These are phyloP conservation scores for Drosophila tropicalis DNA, from an alignment of 1,140 invertebrate species.

Conservation along the genomic window DNA sequence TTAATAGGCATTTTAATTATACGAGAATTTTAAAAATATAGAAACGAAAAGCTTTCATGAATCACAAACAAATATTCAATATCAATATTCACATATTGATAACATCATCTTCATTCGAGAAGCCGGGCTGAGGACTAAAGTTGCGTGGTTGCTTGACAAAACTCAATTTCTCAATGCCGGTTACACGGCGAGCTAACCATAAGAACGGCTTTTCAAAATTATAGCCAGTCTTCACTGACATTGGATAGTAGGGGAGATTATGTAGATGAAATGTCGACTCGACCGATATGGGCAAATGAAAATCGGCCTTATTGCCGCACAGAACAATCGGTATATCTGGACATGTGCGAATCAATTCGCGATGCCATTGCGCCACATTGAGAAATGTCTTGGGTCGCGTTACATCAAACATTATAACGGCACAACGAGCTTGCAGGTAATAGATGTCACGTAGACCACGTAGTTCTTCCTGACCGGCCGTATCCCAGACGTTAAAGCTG, in stretches of 20 bases:
- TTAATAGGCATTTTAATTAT: no score
- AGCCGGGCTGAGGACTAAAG: no score
- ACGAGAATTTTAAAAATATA: not conserved
- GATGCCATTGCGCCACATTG: conserved; percentile 97
- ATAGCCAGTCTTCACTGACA: conserved; percentile 99
- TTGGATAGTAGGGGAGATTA: conserved; percentile 71
- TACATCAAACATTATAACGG: conserved; percentile 99
- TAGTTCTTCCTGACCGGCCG: conserved; percentile 98
- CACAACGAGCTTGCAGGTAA: conserved; percentile 99
- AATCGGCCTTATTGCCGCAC: conserved; percentile 94
- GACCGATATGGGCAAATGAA: conserved; percentile 85
- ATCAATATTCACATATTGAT: no score
- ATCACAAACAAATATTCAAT: no score
- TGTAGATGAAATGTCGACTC: no score
- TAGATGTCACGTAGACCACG: conserved; percentile 98
- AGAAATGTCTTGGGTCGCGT: conserved; percentile 98
- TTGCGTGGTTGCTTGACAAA: not conserved
- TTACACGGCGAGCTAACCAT: conserved; percentile 97
- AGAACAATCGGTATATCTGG: conserved; percentile 99
- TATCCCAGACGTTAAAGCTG: conserved; percentile 98
- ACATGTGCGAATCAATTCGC: conserved; percentile 97
- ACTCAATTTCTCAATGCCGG: conserved; percentile 88
- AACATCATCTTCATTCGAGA: no score
- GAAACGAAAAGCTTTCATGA: not conserved
- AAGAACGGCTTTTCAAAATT: conserved; percentile 99